phyloP scores from a whole-genome alignment of 2,888 invertebrate genomes.

The Parnassius glacialis region DNA sequence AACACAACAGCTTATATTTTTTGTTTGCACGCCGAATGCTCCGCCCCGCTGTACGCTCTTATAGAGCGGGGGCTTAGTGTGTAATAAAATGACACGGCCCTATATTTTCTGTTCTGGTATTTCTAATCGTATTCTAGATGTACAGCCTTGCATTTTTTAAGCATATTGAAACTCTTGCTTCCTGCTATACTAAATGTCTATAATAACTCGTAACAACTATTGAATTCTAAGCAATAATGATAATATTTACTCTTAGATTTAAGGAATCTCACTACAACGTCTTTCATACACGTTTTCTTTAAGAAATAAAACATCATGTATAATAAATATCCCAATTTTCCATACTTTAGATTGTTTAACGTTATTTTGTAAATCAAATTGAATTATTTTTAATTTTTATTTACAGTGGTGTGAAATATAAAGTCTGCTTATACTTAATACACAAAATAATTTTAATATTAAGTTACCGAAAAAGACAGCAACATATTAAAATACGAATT shows the following conservation, averaged over 20 bases:
- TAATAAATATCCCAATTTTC: not conserved
- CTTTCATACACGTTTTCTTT: conserved; percentile 36
- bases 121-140: not conserved
- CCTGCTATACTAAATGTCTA: conserved; percentile 43
- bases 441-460: too few relatives aligned
- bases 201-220: conserved; percentile 44
- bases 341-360: conserved; percentile 3
- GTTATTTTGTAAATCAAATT: conserved; percentile 8
- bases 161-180: conserved; percentile 36
- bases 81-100: too few relatives aligned
- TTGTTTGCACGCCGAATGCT: too few relatives aligned
- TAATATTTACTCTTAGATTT: conserved; percentile 54
- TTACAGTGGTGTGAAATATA: conserved; percentile 10
- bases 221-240: conserved; percentile 63
- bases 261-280: conserved; percentile 47
- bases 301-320: not conserved
- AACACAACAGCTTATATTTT: too few relatives aligned
- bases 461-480: too few relatives aligned
- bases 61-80: too few relatives aligned
- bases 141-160: conserved; percentile 15
- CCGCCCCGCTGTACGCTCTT: too few relatives aligned
- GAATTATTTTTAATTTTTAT: conserved; percentile 1
- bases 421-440: too few relatives aligned
- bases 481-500: too few relatives aligned
- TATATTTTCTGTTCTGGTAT: too few relatives aligned